These are phyloP conservation scores for Avahi laniger DNA, from an alignment of 2,797 vertebrate species.

Conservation along the genomic window DNA sequence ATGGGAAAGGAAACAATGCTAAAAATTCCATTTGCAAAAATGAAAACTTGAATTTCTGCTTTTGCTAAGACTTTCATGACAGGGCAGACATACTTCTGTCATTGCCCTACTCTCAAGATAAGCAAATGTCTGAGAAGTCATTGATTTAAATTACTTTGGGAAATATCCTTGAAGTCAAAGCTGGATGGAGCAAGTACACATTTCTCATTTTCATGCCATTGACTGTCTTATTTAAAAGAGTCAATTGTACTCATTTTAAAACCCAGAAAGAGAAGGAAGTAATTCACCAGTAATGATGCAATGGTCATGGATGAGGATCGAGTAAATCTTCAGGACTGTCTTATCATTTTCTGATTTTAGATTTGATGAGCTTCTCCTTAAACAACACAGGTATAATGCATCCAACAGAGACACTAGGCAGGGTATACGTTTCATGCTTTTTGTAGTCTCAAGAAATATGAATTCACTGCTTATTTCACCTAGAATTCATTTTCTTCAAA, in stretches of 20 bases:
- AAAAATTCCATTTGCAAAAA: neutral
- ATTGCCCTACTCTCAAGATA: constrained; percentile 47
- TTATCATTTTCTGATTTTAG: constrained; percentile 53
- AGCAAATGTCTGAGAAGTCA: constrained; percentile 67
- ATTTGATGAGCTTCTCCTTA: constrained; percentile 44
- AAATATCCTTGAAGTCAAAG: constrained; percentile 73
- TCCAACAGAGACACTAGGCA: constrained; percentile 6
- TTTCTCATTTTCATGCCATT: constrained; percentile 77
- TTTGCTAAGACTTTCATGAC: constrained; percentile 55
- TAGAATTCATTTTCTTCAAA: constrained; percentile 32
- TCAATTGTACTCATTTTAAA: constrained; percentile 70
- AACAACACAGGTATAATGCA: neutral
- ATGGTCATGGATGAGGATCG: constrained; percentile 46
- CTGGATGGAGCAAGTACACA: constrained; percentile 41
- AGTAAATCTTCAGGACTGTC: constrained; percentile 70
- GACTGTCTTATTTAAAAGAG: constrained; percentile 78
- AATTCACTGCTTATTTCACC: neutral
- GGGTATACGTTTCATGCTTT: constrained; percentile 12
- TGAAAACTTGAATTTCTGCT: constrained; percentile 2
- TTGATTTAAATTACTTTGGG: constrained; percentile 75
- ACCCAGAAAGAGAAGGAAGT: constrained; percentile 73
- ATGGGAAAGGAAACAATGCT: neutral
- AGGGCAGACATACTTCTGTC: constrained; percentile 62
- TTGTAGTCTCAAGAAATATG: neutral
- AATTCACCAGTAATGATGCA: constrained; percentile 69